Base-by-base conservation (phyloP, 2,797 vertebrate species). In the Carcharodon carcharias region DNA sequence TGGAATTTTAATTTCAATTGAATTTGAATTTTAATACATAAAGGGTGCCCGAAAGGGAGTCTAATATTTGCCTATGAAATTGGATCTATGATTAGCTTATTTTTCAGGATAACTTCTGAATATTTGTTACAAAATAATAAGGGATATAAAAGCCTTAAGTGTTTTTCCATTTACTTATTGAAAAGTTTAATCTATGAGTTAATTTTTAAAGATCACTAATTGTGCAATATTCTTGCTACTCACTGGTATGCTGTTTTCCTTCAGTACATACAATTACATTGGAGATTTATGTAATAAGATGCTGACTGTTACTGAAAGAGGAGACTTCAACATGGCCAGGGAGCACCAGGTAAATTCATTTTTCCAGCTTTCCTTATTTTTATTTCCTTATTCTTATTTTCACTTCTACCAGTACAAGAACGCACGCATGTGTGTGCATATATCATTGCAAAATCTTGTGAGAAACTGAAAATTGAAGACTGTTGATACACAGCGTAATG, bases 191-290 rank as follows among this genome's bases (percentile, higher is more conserved):
- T n/a, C 5, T 6, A 26, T 26, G 82, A 63, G 18, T 63, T 61
- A 61, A 63, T 35, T 89, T 1, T 89, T 35, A 21, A 85, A 50
- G 21, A 18, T 63, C 14, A n/a, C 16, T 56, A 8, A 87, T 87
- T 50, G 45, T 28, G 63, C n/a, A 61, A 54, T 63, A 54, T 96
- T 96, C 54, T 73, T 77, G 50, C 69, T 82, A 98, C 96, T 16
- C 2, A 96, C 97, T 96, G 96, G 8, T 96, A 40, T 80, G 65
- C 80, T 92, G n/a, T 97, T 96, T 97, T 96, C 96, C 96, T 14
- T 16, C 97, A 99, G 99, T 96, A 99, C 99, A 3, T 99, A 99
- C 96, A 99, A 99, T 98, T 99, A 99, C 82, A 8, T 98, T 56
- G 99, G 99, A 61, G 96, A 77, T 96, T 97, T 97, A 67, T 96